Base-by-base conservation (phyloP, 2,797 vertebrate species). In the Tragelaphus eurycerus region DNA sequence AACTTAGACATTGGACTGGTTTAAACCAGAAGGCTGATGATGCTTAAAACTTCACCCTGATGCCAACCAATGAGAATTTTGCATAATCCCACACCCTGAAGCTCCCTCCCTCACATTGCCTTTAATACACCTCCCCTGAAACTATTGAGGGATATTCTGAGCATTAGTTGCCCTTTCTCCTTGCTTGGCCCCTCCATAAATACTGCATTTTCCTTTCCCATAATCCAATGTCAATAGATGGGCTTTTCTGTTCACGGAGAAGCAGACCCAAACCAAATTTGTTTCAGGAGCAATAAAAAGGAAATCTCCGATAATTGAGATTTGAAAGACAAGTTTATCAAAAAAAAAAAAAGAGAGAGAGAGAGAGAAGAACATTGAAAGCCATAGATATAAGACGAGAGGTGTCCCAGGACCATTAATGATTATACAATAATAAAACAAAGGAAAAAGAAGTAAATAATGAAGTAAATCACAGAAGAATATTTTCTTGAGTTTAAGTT, bases 401-500 rank as follows among this genome's bases (percentile, higher is more conserved):
- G 21, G 12, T 10, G 4, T 74, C n/a, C 62, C 46, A 3, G 34
- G 11, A 31, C 7, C 21, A 31, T 43, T 13, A n/a, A 55, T 4
- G 43, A 27, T 21, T 12, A 2, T 1, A 21, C 4, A 6, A 38
- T 52, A n/a, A 74, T 48, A 34, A 13, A 43, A 25, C 4, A 9
- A 6, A 89, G 8, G 27, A 34, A 59, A 27, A 79, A 34, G 16
- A 25, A 27, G 3, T 14, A 54, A 1, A 11, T 21, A 21, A 54
- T 2, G 1, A 16, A 19, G 6, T 3, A n/a, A 71, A 25, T 6
- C 13, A 13, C 3, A 27, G 1, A 15, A 17, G 7, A 21, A 59
- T 4, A 9, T 27, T 76, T 93, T 86, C 54, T n/a, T 3, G 48
- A 85, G 13, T 14, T 43, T 16, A 27, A 52, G 27, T 31, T 85